Conservation (phyloP, 2,888 invertebrate species). For the Xestoiulus laeticollis region DNA sequence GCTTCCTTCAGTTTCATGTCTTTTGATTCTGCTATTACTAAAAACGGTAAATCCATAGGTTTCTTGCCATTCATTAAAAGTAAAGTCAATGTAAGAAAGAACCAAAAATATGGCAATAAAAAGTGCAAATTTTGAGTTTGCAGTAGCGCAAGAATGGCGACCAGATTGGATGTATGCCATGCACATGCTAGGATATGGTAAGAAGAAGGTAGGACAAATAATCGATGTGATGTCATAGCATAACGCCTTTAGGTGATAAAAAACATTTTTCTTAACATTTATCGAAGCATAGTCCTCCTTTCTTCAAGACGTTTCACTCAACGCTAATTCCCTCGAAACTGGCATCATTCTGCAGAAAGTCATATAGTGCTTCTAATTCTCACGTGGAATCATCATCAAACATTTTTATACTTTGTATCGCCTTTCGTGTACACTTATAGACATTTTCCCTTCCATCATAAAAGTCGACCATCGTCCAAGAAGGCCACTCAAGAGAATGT, state of each 20-base stretch:
- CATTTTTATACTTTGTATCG: slow-evolving; percentile 39
- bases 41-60: too few species aligned
- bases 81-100: too few species aligned
- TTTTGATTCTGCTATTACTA: too few species aligned
- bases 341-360: neutral
- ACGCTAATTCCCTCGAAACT: slow-evolving; percentile 21
- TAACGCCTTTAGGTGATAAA: neutral
- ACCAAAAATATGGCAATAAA: too few species aligned
- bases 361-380: neutral
- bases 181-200: neutral
- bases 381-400: slow-evolving; percentile 24
- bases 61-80: too few species aligned
- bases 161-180: too few species aligned
- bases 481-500: slow-evolving; percentile 9
- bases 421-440: neutral
- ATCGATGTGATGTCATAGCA: neutral
- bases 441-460: neutral
- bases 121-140: neutral
- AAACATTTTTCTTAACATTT: neutral
- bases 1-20: too few species aligned
- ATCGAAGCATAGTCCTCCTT: neutral
- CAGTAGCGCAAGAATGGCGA: too few species aligned
- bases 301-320: slow-evolving; percentile 11
- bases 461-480: neutral
- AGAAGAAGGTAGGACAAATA: neutral